These are phyloP conservation scores for Drosophila chauvacae DNA, from an alignment of 1,140 invertebrate species.

Conservation along the genomic window DNA sequence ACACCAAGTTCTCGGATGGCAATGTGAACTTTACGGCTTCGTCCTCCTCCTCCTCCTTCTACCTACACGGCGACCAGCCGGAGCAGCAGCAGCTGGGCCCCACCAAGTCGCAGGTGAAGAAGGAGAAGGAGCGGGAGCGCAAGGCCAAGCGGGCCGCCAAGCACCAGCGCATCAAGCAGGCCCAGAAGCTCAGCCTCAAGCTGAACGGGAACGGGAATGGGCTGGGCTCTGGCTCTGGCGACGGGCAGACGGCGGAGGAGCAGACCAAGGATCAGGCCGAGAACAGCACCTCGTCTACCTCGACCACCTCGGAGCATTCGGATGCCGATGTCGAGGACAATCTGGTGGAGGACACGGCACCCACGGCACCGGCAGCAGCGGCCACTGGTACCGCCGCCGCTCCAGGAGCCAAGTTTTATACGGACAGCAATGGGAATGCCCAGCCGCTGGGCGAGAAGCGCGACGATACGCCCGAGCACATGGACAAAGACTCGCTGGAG, in stretches of 20 bases:
- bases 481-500: conserved; percentile 85
- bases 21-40: conserved; percentile 33
- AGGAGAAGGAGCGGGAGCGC: conserved; percentile 88
- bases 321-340: conserved; percentile 94
- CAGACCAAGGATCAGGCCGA: conserved; percentile 48
- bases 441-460: conserved; percentile 85
- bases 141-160: conserved; percentile 84
- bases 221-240: conserved; percentile 12
- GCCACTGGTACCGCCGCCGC: not conserved
- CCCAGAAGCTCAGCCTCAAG: conserved; percentile 57
- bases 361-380: no score
- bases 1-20: conserved; percentile 52
- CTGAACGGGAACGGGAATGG: conserved; percentile 81
- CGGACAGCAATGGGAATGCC: conserved; percentile 78
- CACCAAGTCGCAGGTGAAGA: conserved; percentile 89
- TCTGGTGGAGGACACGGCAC: conserved; percentile 86
- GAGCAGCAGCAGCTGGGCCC: conserved; percentile 71
- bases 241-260: conserved; percentile 15
- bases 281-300: conserved; percentile 57
- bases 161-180: conserved; percentile 76
- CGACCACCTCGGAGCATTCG: conserved; percentile 87
- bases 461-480: conserved; percentile 85
- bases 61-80: conserved; percentile 49
- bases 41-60: conserved; percentile 56
- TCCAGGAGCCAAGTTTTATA: conserved; percentile 48